phyloP scores from a whole-genome alignment of 2,888 invertebrate genomes.

The Euclidia mi region DNA sequence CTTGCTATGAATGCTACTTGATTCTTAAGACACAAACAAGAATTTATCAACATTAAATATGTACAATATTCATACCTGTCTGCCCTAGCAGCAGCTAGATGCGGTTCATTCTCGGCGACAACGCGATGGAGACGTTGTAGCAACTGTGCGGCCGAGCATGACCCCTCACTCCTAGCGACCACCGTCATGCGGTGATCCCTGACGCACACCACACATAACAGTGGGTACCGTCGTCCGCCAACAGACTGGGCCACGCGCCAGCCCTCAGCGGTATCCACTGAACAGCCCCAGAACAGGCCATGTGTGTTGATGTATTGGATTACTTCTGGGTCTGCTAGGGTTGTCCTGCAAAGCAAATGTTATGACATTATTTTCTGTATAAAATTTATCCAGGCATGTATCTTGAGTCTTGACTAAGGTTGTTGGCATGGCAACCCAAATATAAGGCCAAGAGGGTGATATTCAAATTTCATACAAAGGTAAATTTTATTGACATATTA shows the following conservation, averaged over 20 bases:
- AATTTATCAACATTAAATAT: no score
- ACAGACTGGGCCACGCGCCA: slow-evolving; percentile 97
- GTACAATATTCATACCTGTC: slow-evolving; percentile 90
- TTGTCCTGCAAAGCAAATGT: slow-evolving; percentile 85
- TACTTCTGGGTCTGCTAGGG: slow-evolving; percentile 93
- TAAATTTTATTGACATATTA: no score
- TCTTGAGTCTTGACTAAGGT: no score
- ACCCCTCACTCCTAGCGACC: slow-evolving; percentile 97
- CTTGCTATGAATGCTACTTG: no score
- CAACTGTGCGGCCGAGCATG: slow-evolving; percentile 93
- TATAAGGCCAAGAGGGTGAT: no score
- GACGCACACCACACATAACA: slow-evolving; percentile 97
- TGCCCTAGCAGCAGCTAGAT: slow-evolving; percentile 95
- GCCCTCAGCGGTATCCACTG: slow-evolving; percentile 96
- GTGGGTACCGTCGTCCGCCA: slow-evolving; percentile 94
- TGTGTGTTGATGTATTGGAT: slow-evolving; percentile 95
- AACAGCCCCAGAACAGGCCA: slow-evolving; percentile 98
- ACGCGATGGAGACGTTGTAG: slow-evolving; percentile 93
- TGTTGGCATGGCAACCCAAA: no score
- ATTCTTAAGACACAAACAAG: no score
- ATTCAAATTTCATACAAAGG: no score
- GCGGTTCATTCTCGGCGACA: slow-evolving; percentile 96
- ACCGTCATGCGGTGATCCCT: slow-evolving; percentile 98
- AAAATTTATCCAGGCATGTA: no score
- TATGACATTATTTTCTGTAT: neutral